A percentile compares a stretch with the other conserved stretches of the same genome.
phyloP scores from a whole-genome alignment of 2,797 vertebrate species.

The Pseudomugil tenellus region DNA sequence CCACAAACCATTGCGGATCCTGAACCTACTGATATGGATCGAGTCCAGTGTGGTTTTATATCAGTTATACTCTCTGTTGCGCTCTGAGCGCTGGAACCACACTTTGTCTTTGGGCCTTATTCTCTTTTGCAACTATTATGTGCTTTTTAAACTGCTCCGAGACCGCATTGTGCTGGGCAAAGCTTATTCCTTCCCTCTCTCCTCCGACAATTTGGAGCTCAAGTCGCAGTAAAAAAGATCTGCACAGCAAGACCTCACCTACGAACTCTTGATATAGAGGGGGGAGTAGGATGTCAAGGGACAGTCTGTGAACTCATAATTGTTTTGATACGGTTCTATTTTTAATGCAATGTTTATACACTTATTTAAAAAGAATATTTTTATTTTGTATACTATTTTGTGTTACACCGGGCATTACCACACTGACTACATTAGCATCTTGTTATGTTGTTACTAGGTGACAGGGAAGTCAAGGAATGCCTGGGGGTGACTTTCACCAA shows the following conservation, averaged over 20 bases:
- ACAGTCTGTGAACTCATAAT: slow-evolving; percentile 84
- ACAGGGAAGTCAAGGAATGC: slow-evolving; percentile 67
- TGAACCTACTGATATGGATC: slow-evolving; percentile 96
- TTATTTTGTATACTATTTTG: slow-evolving; percentile 99
- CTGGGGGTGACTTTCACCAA: slow-evolving; percentile 77
- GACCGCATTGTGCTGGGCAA: slow-evolving; percentile 97
- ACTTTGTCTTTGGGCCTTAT: slow-evolving; percentile 97
- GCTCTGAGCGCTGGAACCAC: slow-evolving; percentile 99
- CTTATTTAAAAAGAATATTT: slow-evolving; percentile 99
- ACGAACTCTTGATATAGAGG: slow-evolving; percentile 41
- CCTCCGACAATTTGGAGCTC: slow-evolving; percentile 84
- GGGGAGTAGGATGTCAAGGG: slow-evolving; percentile 40
- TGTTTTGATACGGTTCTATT: slow-evolving; percentile 99
- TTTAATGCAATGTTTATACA: slow-evolving; percentile 96
- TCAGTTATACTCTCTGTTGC: slow-evolving; percentile 97
- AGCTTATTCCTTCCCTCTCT: slow-evolving; percentile 92
- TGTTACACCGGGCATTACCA: slow-evolving; percentile 81
- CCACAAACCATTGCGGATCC: slow-evolving; percentile 97
- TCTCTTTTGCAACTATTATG: slow-evolving; percentile 99
- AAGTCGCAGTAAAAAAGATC: slow-evolving; percentile 87
- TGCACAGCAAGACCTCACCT: slow-evolving; percentile 29
- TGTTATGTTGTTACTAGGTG: slow-evolving; percentile 66
- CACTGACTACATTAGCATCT: slow-evolving; percentile 67
- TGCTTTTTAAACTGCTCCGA: slow-evolving; percentile 97
- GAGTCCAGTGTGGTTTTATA: slow-evolving; percentile 96